A percentile compares a stretch with the other conserved stretches of the same genome.
These are phyloP conservation scores for Lithophane semibrunnea DNA, from an alignment of 2,888 invertebrate species.

Conservation along the genomic window DNA sequence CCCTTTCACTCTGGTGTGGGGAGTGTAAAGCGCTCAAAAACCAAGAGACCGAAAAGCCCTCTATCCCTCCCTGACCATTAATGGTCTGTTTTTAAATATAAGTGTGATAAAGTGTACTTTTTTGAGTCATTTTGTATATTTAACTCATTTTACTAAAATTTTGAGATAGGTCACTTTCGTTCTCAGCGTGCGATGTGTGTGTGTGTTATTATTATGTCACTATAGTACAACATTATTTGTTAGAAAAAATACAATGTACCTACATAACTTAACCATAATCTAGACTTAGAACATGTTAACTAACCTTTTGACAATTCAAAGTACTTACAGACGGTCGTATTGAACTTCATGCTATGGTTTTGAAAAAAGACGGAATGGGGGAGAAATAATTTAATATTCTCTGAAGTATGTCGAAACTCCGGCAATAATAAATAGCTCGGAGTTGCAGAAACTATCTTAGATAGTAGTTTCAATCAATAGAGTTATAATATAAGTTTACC, in stretches of 20 bases:
- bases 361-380: neutral
- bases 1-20: no score
- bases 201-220: neutral
- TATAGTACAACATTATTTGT: neutral
- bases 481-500: neutral
- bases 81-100: no score
- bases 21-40: no score
- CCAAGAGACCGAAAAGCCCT: no score
- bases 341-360: conserved; percentile 6
- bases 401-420: conserved; percentile 3
- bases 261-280: no score
- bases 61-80: no score
- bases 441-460: neutral
- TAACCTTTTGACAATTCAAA: neutral
- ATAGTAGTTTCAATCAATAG: neutral
- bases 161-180: no score
- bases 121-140: no score
- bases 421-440: neutral
- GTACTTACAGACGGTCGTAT: neutral
- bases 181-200: no score
- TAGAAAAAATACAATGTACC: neutral
- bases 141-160: no score
- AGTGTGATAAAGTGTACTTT: no score
- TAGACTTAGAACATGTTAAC: neutral
- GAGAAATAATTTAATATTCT: neutral